phyloP scores from a whole-genome alignment of 2,888 invertebrate genomes.

The Bugulina stolonifera region DNA sequence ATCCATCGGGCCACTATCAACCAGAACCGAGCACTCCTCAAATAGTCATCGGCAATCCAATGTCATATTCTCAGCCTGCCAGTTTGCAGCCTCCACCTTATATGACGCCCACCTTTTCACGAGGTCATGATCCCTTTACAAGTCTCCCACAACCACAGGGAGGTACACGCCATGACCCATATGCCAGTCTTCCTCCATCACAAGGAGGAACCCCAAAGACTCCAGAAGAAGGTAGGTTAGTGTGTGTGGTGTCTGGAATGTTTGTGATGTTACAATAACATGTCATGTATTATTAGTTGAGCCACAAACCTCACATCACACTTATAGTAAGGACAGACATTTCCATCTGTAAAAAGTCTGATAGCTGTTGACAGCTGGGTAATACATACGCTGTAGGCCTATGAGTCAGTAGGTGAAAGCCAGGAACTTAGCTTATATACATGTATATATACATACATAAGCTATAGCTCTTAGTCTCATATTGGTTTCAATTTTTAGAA shows the following conservation, averaged over 20 bases:
- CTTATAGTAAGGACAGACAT: no score
- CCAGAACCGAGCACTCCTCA: not conserved
- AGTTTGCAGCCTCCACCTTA: not conserved
- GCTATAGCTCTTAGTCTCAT: no score
- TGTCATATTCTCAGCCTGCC: not conserved
- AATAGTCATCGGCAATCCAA: not conserved
- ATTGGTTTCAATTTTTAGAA: no score
- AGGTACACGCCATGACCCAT: not conserved
- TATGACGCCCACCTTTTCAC: not conserved
- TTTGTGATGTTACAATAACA: not conserved
- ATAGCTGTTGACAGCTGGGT: no score
- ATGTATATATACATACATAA: no score
- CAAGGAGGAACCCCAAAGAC: not conserved
- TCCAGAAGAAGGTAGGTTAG: constrained; percentile 17
- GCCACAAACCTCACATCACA: no score
- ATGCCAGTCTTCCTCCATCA: no score
- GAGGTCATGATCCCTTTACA: not conserved
- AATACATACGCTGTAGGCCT: no score
- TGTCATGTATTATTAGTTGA: no score
- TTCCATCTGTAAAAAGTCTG: no score
- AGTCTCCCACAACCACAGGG: not conserved
- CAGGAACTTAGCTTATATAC: no score
- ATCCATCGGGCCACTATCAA: constrained; percentile 4
- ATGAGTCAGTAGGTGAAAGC: no score
- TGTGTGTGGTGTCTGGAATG: not conserved